phyloP scores from a whole-genome alignment of 2,888 invertebrate genomes.

The Calameuta idolon region DNA sequence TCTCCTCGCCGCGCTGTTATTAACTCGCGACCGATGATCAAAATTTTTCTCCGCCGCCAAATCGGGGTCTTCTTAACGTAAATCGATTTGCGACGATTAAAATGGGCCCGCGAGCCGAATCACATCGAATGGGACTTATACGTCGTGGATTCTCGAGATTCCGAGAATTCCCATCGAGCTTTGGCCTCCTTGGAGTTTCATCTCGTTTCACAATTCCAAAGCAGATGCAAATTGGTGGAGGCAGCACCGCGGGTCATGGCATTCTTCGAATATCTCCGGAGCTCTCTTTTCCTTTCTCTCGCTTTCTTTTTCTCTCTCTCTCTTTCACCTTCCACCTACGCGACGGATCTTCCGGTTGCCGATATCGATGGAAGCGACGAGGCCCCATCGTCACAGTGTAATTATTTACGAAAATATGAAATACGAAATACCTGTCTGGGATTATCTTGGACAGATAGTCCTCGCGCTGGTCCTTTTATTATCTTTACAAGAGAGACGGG shows the following conservation, averaged over 20 bases:
- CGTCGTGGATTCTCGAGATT: no score
- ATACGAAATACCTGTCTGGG: conserved; percentile 7
- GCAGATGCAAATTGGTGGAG: not conserved
- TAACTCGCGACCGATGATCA: no score
- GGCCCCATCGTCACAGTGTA: not conserved
- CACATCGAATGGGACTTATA: no score
- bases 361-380: not conserved
- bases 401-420: not conserved
- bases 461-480: not conserved
- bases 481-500: not conserved
- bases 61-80: no score
- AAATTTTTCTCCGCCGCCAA: no score
- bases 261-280: not conserved
- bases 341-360: no score
- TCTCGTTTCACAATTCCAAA: conserved; percentile 4
- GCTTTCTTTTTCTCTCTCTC: no score
- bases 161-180: not conserved
- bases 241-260: not conserved
- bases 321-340: no score
- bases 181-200: not conserved
- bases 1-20: no score
- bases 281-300: not conserved
- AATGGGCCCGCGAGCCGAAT: no score
- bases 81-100: no score
- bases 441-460: conserved; percentile 5